Evolutionary conservation across 2,113 vertebrate species (phyloP).

Genomic region (Stercorarius parasiticus): DNA sequence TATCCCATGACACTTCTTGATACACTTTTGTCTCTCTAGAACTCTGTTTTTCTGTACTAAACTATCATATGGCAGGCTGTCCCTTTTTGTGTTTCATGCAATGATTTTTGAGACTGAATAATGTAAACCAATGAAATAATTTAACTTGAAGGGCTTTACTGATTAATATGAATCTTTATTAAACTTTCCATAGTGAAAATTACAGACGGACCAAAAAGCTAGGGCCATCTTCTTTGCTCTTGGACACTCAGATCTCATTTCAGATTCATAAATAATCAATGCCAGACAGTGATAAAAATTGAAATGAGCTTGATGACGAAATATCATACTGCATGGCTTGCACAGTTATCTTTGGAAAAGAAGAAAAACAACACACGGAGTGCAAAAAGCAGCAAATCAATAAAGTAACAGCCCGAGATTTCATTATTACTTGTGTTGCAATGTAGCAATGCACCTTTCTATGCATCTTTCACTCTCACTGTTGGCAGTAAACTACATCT

Average conservation of each 20-base stretch:
- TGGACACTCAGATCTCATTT: neutral
- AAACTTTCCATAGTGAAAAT: neutral
- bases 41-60: neutral
- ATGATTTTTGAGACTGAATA: neutral
- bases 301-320: neutral
- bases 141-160: neutral
- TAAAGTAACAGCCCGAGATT: neutral
- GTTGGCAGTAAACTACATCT: neutral
- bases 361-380: neutral
- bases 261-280: neutral
- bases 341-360: neutral
- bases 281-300: neutral
- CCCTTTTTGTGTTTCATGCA: neutral
- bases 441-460: neutral
- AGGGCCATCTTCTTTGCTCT: neutral
- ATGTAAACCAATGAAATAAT: neutral
- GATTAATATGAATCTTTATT: neutral
- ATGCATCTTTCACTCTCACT: neutral
- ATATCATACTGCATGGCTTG: neutral
- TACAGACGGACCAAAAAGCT: fast-evolving
- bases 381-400: neutral
- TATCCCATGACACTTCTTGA: neutral
- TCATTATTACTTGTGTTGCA: neutral
- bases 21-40: neutral
- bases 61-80: neutral